Percentiles rank a stretch among this genome's conserved stretches.
Conservation (phyloP, 2,888 invertebrate genomes). For the Ephialtes manifestator region DNA sequence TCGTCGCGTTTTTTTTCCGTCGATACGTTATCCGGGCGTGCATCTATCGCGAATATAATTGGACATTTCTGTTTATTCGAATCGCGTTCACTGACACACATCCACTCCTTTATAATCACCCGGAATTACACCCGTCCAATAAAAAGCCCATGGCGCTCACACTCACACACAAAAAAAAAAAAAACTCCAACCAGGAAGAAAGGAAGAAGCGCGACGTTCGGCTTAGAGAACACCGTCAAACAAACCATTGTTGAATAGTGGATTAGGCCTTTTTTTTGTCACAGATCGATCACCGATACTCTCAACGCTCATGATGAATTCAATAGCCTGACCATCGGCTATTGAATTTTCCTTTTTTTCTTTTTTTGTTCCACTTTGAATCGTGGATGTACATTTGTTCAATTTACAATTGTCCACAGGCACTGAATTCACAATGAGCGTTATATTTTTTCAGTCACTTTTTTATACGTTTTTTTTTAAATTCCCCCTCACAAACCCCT, state of each 20-base stretch:
- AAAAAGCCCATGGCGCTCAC: slow-evolving; percentile 31
- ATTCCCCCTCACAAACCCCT: slow-evolving; percentile 20
- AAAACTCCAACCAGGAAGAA: slow-evolving; percentile 23
- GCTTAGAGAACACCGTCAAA: slow-evolving; percentile 29
- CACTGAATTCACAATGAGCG: slow-evolving; percentile 63
- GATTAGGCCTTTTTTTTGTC: slow-evolving; percentile 40
- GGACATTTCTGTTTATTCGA: slow-evolving; percentile 40
- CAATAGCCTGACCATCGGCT: slow-evolving; percentile 20
- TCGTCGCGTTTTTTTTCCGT: slow-evolving; percentile 12
- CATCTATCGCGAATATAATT: slow-evolving; percentile 34
- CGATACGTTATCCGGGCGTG: neutral
- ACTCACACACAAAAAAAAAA: too few relatives aligned
- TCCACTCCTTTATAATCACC: slow-evolving; percentile 43
- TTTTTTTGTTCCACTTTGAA: slow-evolving; percentile 18
- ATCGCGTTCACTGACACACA: slow-evolving; percentile 49
- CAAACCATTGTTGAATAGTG: slow-evolving; percentile 9
- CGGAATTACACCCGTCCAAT: slow-evolving; percentile 55
- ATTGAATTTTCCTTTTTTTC: neutral
- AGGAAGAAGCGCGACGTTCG: slow-evolving; percentile 19
- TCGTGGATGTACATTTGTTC: slow-evolving; percentile 29
- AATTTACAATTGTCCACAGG: slow-evolving; percentile 8
- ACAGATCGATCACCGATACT: slow-evolving; percentile 43
- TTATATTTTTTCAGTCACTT: slow-evolving; percentile 42
- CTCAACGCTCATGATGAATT: slow-evolving; percentile 57
- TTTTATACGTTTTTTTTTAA: slow-evolving; percentile 31